Evolutionary conservation across 2,797 vertebrate genomes (phyloP).

Genomic region (Danio choprae): DNA sequence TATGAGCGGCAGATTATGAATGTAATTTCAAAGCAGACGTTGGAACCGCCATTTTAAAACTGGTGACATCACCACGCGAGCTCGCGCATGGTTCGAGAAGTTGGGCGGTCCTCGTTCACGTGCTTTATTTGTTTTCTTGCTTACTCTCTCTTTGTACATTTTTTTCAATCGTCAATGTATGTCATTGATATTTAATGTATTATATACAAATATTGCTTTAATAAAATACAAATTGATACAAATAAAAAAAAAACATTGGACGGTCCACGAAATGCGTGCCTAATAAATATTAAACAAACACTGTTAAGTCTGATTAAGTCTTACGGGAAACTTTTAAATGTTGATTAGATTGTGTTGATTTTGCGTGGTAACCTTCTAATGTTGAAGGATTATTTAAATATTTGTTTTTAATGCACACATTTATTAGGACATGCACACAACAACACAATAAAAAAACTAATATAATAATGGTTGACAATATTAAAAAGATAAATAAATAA

Average conservation of each 20-base stretch:
- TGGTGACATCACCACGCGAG: conserved; percentile 73
- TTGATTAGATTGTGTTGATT: background rate
- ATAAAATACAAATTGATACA: no score
- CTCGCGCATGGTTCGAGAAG: conserved; percentile 59
- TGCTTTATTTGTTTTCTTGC: background rate
- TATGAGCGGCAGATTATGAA: conserved; percentile 66
- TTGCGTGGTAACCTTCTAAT: background rate
- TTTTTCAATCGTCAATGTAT: no score
- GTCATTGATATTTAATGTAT: no score
- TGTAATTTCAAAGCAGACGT: conserved; percentile 75
- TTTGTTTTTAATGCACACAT: no score
- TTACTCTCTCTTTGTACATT: background rate
- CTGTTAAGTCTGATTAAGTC: background rate
- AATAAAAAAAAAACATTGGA: no score
- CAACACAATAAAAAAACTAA: no score
- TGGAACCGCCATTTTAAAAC: conserved; percentile 79
- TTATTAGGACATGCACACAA: no score
- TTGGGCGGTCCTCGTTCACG: conserved; percentile 19
- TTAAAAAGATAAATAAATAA: no score
- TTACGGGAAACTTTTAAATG: background rate
- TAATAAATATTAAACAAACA: background rate
- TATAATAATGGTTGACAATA: no score
- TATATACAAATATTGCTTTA: background rate
- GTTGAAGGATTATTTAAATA: background rate
- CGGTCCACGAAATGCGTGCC: background rate